These are phyloP conservation scores for Polyodon spathula DNA, from an alignment of 2,113 vertebrate genomes.

Conservation along the genomic window DNA sequence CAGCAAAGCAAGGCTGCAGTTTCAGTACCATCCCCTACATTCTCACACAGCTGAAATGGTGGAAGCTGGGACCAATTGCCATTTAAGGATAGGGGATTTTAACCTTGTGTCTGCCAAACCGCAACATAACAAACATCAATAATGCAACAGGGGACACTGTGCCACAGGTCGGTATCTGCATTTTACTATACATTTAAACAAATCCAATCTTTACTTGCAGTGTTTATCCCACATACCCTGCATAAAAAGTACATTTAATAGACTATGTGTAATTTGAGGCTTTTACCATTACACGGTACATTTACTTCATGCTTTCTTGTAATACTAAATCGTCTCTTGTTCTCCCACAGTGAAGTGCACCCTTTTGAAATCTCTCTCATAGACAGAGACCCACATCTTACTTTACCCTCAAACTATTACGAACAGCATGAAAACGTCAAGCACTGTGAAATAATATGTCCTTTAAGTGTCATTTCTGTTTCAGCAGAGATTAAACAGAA, in stretches of 20 bases:
- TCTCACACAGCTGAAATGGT: too few relatives aligned
- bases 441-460: slow-evolving; percentile 38
- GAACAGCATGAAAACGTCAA: slow-evolving; percentile 47
- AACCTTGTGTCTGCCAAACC: too few relatives aligned
- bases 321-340: slow-evolving; percentile 46
- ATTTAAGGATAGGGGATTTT: too few relatives aligned
- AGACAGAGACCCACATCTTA: slow-evolving; percentile 41
- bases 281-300: slow-evolving; percentile 35
- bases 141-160: too few relatives aligned
- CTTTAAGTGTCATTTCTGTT: slow-evolving; percentile 29
- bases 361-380: slow-evolving; percentile 19
- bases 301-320: slow-evolving; percentile 49
- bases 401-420: slow-evolving; percentile 36
- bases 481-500: slow-evolving; percentile 22
- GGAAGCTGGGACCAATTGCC: too few relatives aligned
- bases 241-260: slow-evolving; percentile 25
- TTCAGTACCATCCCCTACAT: too few relatives aligned
- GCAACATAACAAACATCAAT: too few relatives aligned
- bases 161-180: too few relatives aligned
- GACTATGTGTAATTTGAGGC: slow-evolving; percentile 38
- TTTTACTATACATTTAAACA: too few relatives aligned
- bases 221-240: too few relatives aligned
- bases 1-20: too few relatives aligned
- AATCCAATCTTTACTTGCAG: too few relatives aligned
- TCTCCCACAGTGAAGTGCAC: slow-evolving; percentile 32